phyloP scores from a whole-genome alignment of 2,113 vertebrate species.

The Pteronura brasiliensis region DNA sequence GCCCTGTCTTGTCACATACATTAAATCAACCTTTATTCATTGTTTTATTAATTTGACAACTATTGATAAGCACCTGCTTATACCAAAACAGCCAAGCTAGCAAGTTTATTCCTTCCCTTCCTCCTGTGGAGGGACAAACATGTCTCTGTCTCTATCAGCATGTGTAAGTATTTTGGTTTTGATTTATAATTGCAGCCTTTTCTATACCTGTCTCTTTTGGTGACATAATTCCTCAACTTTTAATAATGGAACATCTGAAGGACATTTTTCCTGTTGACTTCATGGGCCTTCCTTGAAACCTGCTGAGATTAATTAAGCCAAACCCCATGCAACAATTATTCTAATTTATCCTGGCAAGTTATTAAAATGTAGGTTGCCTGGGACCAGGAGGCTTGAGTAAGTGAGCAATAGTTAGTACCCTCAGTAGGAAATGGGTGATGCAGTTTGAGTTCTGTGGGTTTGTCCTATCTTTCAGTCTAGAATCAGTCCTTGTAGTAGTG shows the following conservation, averaged over 20 bases:
- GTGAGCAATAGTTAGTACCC: background rate
- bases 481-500: background rate
- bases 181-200: background rate
- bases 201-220: background rate
- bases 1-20: background rate
- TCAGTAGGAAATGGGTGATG: background rate
- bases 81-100: background rate
- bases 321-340: constrained; percentile 14
- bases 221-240: constrained; percentile 15
- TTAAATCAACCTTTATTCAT: background rate
- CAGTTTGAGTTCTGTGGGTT: background rate
- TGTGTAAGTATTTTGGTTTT: background rate
- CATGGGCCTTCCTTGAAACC: constrained; percentile 27
- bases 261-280: constrained; percentile 39
- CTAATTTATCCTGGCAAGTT: constrained; percentile 48
- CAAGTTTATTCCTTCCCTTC: background rate
- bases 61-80: background rate
- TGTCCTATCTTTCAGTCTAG: background rate
- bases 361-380: constrained; percentile 26
- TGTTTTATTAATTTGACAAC: background rate
- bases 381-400: background rate
- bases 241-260: constrained; percentile 54
- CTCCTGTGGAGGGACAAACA: background rate
- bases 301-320: constrained; percentile 73
- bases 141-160: background rate